Evolutionary conservation across 2,113 vertebrate species (phyloP), one percentile per base, ranked within the genome.

Genomic region (Chiloscyllium plagiosum): DNA sequence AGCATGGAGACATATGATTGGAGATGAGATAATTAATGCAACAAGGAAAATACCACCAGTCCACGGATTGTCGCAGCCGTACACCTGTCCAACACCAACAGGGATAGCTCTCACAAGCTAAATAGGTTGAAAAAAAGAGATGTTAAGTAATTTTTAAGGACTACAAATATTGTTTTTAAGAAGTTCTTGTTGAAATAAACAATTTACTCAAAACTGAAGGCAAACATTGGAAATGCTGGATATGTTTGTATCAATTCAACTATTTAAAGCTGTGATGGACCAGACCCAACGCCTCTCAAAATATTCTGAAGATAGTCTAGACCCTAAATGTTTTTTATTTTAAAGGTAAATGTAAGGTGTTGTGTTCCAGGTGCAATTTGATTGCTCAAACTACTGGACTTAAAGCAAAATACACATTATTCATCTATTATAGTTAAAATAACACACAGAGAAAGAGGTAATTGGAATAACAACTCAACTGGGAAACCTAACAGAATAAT

Each of bases 61-160:
- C 98, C 98, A 99, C 47, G 99, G 98, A 96, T 99, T 99, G 96
- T 99, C 97, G 1, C 99, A 99, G 47, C 99, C 99, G 0, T 99
- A 99, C 78, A 99, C 98, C 96, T 99, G 99, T 6, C 98, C 98
- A 0, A 99, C 97, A 0, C 99, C 98, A 0, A 98, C 96, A 0
- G 99, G 99, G 96, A 99, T 97, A 19, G 99, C 98, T 96, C 97
- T 97, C 96, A 99, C 98, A 80, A 99, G 97, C 99, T 99, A 96
- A 95, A 95, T 80, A 85, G 10, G n/a, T 94, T 37, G 29, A 78
- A 85, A 80, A 29, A 52, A 42, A 0, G 8, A 50, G 37, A 50
- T 66, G 50, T 94, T 47, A 94, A 17, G 69, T 95, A 42, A 76
- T 50, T 76, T 72, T 72, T 7, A 52, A 47, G 61, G 37, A 95